Percentiles rank a stretch among this genome's conserved stretches.
Conservation (phyloP, 30 jellyfish, hydroid and myxozoan species). For the Nemopilema nomurai region DNA sequence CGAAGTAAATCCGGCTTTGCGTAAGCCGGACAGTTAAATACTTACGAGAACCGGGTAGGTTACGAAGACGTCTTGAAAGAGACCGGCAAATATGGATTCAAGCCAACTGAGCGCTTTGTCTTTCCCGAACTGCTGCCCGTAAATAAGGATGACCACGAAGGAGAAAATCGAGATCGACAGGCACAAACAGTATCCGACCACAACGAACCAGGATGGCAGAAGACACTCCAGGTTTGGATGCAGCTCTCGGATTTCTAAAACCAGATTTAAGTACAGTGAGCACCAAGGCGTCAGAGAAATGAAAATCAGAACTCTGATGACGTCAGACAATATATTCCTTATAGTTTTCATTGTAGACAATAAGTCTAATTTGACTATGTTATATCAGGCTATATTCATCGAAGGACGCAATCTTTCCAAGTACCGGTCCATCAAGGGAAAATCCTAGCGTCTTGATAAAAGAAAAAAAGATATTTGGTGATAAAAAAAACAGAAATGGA, state of each 20-base stretch:
- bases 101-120: conserved; percentile 88
- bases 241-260: conserved; percentile 73
- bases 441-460: too few relatives aligned
- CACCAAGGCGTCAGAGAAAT: too few relatives aligned
- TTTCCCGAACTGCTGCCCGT: conserved; percentile 93
- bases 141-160: conserved; percentile 65
- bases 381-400: too few relatives aligned
- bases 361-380: too few relatives aligned
- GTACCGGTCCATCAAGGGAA: too few relatives aligned
- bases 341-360: too few relatives aligned
- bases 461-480: too few relatives aligned
- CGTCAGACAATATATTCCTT: too few relatives aligned
- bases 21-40: neutral
- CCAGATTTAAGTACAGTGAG: too few relatives aligned
- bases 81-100: conserved; percentile 65
- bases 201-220: conserved; percentile 82
- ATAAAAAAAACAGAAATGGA: too few relatives aligned
- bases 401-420: too few relatives aligned
- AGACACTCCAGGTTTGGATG: conserved; percentile 77
- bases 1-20: neutral
- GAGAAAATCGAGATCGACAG: conserved; percentile 63
- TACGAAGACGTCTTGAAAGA: conserved; percentile 79
- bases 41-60: conserved; percentile 90
- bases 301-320: too few relatives aligned
- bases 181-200: conserved; percentile 71